Conservation (phyloP, 2,113 vertebrate species). For the Labeo catla region DNA sequence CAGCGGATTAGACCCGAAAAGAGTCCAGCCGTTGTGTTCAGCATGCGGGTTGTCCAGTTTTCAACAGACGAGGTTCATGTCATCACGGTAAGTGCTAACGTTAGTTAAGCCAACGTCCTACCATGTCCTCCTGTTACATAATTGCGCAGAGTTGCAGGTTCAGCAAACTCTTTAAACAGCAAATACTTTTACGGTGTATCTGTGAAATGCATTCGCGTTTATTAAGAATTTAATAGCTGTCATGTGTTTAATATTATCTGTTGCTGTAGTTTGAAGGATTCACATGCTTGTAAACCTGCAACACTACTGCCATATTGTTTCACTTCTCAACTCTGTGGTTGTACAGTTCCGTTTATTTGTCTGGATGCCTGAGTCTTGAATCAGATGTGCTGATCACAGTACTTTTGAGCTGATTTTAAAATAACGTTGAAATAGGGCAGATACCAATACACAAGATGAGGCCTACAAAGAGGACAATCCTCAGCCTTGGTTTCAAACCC, state of each 20-base stretch:
- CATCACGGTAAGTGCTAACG: constrained; percentile 75
- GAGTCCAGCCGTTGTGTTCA: constrained; percentile 63
- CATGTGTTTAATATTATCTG: background rate
- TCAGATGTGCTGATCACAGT: background rate
- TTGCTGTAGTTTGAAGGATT: constrained; percentile 3
- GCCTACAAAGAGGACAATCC: background rate
- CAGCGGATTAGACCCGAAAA: constrained; percentile 58
- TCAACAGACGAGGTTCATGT: constrained; percentile 74
- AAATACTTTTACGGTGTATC: background rate
- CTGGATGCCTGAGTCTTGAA: background rate
- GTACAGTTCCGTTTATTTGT: background rate
- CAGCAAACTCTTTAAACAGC: background rate
- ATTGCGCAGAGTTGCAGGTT: constrained; percentile 1
- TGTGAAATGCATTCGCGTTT: background rate
- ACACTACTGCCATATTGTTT: background rate
- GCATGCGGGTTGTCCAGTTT: constrained; percentile 62
- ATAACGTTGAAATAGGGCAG: background rate
- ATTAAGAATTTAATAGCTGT: background rate
- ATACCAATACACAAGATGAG: background rate
- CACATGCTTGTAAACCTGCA: background rate
- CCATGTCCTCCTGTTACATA: constrained; percentile 20
- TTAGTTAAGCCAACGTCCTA: constrained; percentile 34
- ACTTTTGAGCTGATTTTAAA: background rate
- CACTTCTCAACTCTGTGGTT: background rate
- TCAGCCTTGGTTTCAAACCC: background rate